Conservation (phyloP, 2,797 vertebrate species). For the Otolemur crassicaudatus region DNA sequence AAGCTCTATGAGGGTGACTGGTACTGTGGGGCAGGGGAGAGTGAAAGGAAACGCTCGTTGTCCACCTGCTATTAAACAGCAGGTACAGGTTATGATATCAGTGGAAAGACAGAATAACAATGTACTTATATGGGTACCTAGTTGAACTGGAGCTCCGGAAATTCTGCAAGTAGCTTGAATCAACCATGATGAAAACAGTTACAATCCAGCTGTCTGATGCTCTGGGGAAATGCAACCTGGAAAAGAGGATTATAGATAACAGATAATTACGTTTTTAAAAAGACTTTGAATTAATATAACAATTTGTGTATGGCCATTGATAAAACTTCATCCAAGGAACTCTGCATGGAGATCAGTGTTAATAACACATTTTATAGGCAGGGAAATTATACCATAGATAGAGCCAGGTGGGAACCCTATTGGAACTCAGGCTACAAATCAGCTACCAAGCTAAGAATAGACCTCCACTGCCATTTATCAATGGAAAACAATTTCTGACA, state of each 20-base stretch:
- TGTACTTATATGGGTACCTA: background rate
- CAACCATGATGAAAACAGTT: background rate
- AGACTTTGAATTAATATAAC: background rate
- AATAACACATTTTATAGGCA: background rate
- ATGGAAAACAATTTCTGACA: constrained; percentile 39
- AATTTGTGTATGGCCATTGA: background rate
- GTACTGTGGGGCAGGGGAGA: background rate
- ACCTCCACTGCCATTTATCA: constrained; percentile 46
- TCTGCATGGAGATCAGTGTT: background rate
- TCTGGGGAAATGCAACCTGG: background rate
- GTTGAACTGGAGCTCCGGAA: background rate
- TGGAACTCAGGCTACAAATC: background rate
- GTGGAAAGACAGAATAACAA: background rate
- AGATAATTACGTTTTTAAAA: constrained; percentile 9
- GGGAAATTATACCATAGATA: background rate
- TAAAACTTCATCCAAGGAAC: background rate
- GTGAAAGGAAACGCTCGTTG: background rate
- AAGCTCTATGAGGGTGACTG: background rate
- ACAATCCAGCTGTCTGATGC: background rate
- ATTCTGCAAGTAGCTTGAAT: background rate
- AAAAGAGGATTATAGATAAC: background rate
- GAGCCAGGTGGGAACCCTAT: background rate
- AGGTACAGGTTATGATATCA: background rate
- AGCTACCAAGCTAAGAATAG: constrained; percentile 60
- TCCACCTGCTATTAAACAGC: background rate